A percentile compares a stretch with the other conserved stretches of the same genome.
Conservation (phyloP, 23 tunicate species). For the Halocynthia aurantium region DNA sequence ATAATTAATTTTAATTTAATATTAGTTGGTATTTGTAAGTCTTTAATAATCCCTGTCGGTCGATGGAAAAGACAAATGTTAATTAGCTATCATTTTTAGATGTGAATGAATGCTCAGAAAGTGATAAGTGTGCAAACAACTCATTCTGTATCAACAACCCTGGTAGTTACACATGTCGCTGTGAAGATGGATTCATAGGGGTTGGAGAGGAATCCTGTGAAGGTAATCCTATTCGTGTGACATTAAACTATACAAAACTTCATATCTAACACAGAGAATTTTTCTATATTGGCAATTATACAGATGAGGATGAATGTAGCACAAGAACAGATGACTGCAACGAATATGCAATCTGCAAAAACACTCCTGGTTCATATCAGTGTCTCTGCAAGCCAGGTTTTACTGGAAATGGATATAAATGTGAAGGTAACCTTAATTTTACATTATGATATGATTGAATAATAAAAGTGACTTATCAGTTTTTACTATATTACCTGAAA, state of each 20-base stretch:
- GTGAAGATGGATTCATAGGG: slow-evolving; percentile 17
- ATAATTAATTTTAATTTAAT: no score
- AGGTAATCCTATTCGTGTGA: slow-evolving; percentile 15
- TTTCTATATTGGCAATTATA: not conserved
- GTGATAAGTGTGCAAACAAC: slow-evolving; percentile 26
- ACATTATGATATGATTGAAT: not conserved
- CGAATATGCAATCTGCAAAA: slow-evolving; percentile 18
- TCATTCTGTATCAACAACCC: slow-evolving; percentile 12
- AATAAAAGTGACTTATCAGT: not conserved
- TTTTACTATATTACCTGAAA: no score
- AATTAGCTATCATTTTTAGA: not conserved
- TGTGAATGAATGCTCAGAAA: slow-evolving; percentile 19
- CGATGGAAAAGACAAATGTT: no score
- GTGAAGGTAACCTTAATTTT: slow-evolving; percentile 1
- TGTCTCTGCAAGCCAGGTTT: slow-evolving; percentile 25
- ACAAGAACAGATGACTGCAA: slow-evolving; percentile 25
- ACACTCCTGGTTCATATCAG: slow-evolving; percentile 10
- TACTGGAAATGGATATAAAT: slow-evolving; percentile 23
- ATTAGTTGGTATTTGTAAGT: no score
- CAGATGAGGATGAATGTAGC: slow-evolving; percentile 34
- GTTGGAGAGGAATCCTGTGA: slow-evolving; percentile 12
- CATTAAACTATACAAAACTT: not conserved
- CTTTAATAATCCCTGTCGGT: no score
- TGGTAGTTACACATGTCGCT: slow-evolving; percentile 23
- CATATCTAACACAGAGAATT: slow-evolving; percentile 1